Conservation (phyloP, 2,797 vertebrate species). For the Ctenopoma multispine region DNA sequence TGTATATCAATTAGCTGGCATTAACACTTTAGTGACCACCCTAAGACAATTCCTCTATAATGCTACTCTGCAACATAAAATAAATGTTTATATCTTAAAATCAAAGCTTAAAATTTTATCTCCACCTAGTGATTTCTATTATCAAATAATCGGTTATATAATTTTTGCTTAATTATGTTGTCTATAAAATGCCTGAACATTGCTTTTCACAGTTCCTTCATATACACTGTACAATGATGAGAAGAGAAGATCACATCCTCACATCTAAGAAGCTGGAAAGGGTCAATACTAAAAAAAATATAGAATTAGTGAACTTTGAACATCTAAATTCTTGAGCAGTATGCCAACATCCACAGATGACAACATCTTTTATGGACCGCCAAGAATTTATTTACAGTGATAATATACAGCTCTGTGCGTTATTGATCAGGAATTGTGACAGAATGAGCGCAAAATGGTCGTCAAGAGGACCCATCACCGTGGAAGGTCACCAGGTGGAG, state of each 20-base stretch:
- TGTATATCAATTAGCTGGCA: slow-evolving; percentile 53
- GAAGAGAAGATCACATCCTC: no score
- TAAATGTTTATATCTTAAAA: background rate
- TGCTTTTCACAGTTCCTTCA: background rate
- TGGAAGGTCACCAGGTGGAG: slow-evolving; percentile 66
- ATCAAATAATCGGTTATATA: slow-evolving; percentile 2
- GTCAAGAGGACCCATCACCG: slow-evolving; percentile 41
- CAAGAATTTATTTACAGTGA: slow-evolving; percentile 60
- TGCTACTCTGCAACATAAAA: slow-evolving; percentile 4
- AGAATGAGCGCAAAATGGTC: slow-evolving; percentile 47
- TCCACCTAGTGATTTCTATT: background rate
- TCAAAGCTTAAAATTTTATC: background rate
- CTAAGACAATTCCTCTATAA: slow-evolving; percentile 45
- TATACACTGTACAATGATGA: no score
- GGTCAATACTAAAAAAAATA: no score
- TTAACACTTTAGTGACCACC: slow-evolving; percentile 57
- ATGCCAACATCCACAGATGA: slow-evolving; percentile 3
- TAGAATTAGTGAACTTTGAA: no score
- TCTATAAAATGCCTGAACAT: background rate
- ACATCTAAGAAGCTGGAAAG: background rate
- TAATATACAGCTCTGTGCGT: slow-evolving; percentile 33
- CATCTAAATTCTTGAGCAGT: background rate
- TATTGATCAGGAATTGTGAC: slow-evolving; percentile 59
- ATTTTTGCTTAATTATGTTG: background rate
- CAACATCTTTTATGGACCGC: slow-evolving; percentile 45